Base-by-base conservation (phyloP, 2,888 invertebrate genomes). In the Endomychus coccineus region DNA sequence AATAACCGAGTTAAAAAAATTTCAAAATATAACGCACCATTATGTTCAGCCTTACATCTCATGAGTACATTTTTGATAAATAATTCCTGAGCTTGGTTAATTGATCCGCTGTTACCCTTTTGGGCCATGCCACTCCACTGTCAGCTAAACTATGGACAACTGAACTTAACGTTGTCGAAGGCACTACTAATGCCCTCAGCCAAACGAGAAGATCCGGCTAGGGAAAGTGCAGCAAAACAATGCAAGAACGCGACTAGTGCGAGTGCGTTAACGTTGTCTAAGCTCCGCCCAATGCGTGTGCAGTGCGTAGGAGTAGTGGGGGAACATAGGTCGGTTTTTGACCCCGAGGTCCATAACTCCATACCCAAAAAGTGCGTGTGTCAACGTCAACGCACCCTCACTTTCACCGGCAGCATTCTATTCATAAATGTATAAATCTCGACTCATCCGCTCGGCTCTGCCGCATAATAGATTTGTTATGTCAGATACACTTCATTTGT, bases 281-380 rank as follows among this genome's bases (percentile, higher is more conserved):
- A 36, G 52, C 62, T 50, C 60, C 62, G 59, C 62, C 62, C 58
- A 48, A 40, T 60, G 61, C 61, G 62, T 59, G 59, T 59, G 61
- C 57, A 56, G 44, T 49, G 53, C 54, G 52, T 54, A 50, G 56
- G 57, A 45, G 49, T 19, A 21, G 41, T 28, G 50, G 41, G 44
- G 54, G 48, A 49, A 46, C 43, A 43, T 41, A 43, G 43, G 48
- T 39, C 56, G 62, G 61, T 59, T 57, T 59, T 63, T 63, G 63
- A 63, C 61, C 63, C 57, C 61, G 40, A 40, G 38, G 42, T 42
- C 40, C 39, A 16, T 35, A 22, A 48, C 31, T 84, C 87, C 62
- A 90, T 92, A 66, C 76, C 92, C 28, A 15, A 13, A 35, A 22
- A 16, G 16, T 24, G 39, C 27, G 16, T 25, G 14, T 15, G 16